phyloP scores from a whole-genome alignment of 2,888 invertebrate genomes.

The Noctua pronuba region DNA sequence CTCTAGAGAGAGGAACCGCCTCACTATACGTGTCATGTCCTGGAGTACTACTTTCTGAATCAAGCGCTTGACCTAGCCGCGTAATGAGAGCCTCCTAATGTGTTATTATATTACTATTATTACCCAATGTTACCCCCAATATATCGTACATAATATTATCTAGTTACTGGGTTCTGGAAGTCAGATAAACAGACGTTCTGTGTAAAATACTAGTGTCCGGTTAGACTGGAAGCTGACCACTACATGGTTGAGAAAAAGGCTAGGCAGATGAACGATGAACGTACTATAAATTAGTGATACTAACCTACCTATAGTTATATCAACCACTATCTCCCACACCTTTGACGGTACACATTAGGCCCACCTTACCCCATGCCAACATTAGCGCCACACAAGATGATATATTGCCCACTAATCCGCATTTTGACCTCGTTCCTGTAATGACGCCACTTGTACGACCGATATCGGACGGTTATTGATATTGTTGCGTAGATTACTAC shows the following conservation, averaged over 20 bases:
- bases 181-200: not conserved
- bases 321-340: slow-evolving; percentile 3
- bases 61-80: no score
- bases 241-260: not conserved
- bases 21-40: no score
- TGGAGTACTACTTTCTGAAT: no score
- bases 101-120: no score
- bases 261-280: not conserved
- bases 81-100: no score
- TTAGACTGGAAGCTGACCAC: not conserved
- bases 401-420: slow-evolving; percentile 60
- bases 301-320: not conserved
- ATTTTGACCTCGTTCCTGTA: slow-evolving; percentile 56
- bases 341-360: slow-evolving; percentile 7
- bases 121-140: no score
- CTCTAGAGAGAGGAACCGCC: no score
- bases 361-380: slow-evolving; percentile 33
- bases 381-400: slow-evolving; percentile 57
- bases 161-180: not conserved
- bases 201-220: not conserved
- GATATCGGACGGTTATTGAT: slow-evolving; percentile 32
- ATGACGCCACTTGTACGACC: slow-evolving; percentile 49
- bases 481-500: slow-evolving; percentile 2
- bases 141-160: no score
- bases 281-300: not conserved